Evolutionary conservation across 2,113 vertebrate species (phyloP), one percentile per base, ranked within the genome.

Genomic region (Zeus faber): DNA sequence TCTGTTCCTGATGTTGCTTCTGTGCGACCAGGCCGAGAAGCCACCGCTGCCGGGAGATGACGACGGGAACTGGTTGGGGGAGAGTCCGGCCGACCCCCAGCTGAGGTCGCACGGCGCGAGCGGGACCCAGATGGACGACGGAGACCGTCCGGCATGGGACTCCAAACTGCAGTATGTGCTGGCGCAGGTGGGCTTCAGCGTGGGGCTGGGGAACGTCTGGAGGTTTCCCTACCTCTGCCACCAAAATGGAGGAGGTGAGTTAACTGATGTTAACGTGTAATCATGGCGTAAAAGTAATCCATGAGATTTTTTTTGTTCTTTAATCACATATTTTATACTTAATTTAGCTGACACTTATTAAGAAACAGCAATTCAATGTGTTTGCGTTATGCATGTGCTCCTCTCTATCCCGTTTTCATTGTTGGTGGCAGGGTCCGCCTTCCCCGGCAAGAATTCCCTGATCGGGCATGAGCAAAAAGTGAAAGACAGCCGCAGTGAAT

Each of bases 161-260:
- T 98, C 90, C 63, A 99, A 99, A 56, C 76, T 99, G 48, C 95
- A 99, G 85, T 99, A 99, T 53, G 96, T 99, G 70, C 83, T 99
- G 66, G 97, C 97, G 0, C 97, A 98, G 76, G 95, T 99, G 3
- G 96, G 97, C 67, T 98, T 97, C 83, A 98, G 95, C 0, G 96
- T 98, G 69, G 97, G 97, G 29, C 85, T 99, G 5, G 97, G 97
- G 9, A 99, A 99, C 0, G 95, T 99, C 67, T 99, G 97, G 97
- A 90, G 96, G 65, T 99, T 99, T 77, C 97, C 96, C 0, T 99
- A 99, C 80, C 90, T 99, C 25, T 99, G 97, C 75, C 97, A 99
- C 83, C 96, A 99, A 85, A 99, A 99, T 0, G 97, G 97, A 81
- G 97, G 97, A 82, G 97, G 97, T 98, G 80, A 89, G 88, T 70